A percentile compares a stretch with the other conserved stretches of the same genome.
phyloP scores from a whole-genome alignment of 2,888 invertebrate species.

The Agonopterix subpropinquella region DNA sequence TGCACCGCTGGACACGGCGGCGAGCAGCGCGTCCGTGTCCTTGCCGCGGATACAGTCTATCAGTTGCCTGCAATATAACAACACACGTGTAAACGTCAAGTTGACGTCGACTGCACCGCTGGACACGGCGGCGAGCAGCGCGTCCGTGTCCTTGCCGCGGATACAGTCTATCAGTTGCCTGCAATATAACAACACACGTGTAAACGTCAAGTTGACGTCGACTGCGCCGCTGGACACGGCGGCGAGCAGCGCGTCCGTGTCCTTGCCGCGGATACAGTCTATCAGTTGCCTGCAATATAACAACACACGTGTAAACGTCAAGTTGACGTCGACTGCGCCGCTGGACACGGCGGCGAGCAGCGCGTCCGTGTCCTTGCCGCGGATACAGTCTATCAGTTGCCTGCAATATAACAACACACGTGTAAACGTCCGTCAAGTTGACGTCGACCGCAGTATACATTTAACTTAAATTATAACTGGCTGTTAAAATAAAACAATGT shows the following conservation, averaged over 20 bases:
- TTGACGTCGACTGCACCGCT: constrained; percentile 72
- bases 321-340: constrained; percentile 71
- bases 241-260: constrained; percentile 98
- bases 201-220: neutral
- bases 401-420: constrained; percentile 7
- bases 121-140: constrained; percentile 96
- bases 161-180: constrained; percentile 81
- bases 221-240: constrained; percentile 92
- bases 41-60: constrained; percentile 93
- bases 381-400: constrained; percentile 82
- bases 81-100: neutral
- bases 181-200: neutral
- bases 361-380: constrained; percentile 99
- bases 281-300: constrained; percentile 27
- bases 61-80: constrained; percentile 21
- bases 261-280: constrained; percentile 95
- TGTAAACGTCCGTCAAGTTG: neutral
- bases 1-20: constrained; percentile 90
- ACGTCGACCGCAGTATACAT: constrained; percentile 69
- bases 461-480: neutral
- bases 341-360: constrained; percentile 95
- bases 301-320: neutral
- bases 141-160: constrained; percentile 98
- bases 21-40: constrained; percentile 98
- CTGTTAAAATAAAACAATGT: neutral